Base-by-base conservation (phyloP, 2,888 invertebrate genomes). In the Augochlorella aurata region DNA sequence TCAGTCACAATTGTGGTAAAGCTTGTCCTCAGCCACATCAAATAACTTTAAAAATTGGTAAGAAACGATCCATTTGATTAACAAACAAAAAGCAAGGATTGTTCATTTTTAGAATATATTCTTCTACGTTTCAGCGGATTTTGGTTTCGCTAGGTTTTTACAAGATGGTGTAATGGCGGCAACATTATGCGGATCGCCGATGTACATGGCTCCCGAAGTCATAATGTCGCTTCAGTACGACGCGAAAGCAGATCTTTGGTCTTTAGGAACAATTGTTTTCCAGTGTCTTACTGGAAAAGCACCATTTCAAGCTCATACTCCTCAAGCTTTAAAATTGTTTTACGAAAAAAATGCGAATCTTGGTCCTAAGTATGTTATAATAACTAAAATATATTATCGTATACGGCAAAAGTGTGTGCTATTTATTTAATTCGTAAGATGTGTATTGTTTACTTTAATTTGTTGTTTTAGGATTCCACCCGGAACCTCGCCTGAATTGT, bases 131-230 rank as follows among this genome's bases (percentile, higher is more conserved):
- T 78, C 94, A 97, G 99, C 99, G 92, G 99, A 99, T 95, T 99
- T 99, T 95, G 99, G 99, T 72, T 99, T 99, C 95, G 99, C 99
- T 74, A 95, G 99, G 93, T 99, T 99, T 94, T 95, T 99, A 68
- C 97, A 98, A 94, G 99, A 99, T 93, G 99, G 99, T 85, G 99
- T 98, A 76, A 99, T 99, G 99, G 99, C 99, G 76, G 99, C 99
- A 84, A 99, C 99, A 50, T 95, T 99, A 63, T 99, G 99, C 94
- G 99, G 99, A 68, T 99, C 99, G 69, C 99, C 99, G 18, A 99
- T 99, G 99, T 99, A 99, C 93, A 99, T 99, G 99, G 99, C 99
- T 52, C 99, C 99, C 0, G 99, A 99, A 95, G 99, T 99, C 75
- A 99, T 99, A 91, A 99, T 99, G 99, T 99, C 99, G 2, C 94